phyloP scores from a whole-genome alignment of 2,797 vertebrate species.

The Neosalanx taihuensis region DNA sequence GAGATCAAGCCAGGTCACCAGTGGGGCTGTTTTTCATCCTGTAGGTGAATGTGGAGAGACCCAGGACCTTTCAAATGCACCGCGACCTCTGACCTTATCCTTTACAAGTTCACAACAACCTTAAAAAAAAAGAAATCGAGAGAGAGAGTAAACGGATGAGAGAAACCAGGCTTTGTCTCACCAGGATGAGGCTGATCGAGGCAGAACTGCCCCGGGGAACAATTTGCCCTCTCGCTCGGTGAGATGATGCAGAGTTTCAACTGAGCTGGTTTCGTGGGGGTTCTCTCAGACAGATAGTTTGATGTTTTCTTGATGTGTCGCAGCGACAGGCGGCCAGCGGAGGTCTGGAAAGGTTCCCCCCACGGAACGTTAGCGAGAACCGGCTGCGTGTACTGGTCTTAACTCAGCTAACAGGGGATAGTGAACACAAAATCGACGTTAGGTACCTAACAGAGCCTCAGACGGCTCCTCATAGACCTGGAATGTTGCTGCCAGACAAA shows the following conservation, averaged over 20 bases:
- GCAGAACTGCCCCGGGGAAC: slow-evolving; percentile 21
- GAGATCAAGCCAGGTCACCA: slow-evolving; percentile 65
- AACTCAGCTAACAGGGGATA: no score
- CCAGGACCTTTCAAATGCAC: slow-evolving; percentile 66
- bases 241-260: slow-evolving; percentile 16
- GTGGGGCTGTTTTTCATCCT: slow-evolving; percentile 59
- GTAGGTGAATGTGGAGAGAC: slow-evolving; percentile 71
- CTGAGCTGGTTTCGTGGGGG: slow-evolving; percentile 31
- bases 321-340: slow-evolving; percentile 12
- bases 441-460: slow-evolving; percentile 29
- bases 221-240: slow-evolving; percentile 8
- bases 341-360: slow-evolving; percentile 59
- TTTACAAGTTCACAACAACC: slow-evolving; percentile 38
- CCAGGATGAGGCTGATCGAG: not conserved
- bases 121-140: not conserved
- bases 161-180: slow-evolving; percentile 35
- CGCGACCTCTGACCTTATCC: slow-evolving; percentile 49
- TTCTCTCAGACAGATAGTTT: slow-evolving; percentile 30
- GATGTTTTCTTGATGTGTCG: slow-evolving; percentile 39
- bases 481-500: slow-evolving; percentile 60
- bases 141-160: slow-evolving; percentile 5
- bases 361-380: slow-evolving; percentile 47
- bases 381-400: slow-evolving; percentile 14
- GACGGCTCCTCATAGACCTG: slow-evolving; percentile 65
- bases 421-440: no score